Percentiles rank a stretch among this genome's conserved stretches.
These are phyloP conservation scores for Rhamnusium bicolor DNA, from an alignment of 2,888 invertebrate species.

Conservation along the genomic window DNA sequence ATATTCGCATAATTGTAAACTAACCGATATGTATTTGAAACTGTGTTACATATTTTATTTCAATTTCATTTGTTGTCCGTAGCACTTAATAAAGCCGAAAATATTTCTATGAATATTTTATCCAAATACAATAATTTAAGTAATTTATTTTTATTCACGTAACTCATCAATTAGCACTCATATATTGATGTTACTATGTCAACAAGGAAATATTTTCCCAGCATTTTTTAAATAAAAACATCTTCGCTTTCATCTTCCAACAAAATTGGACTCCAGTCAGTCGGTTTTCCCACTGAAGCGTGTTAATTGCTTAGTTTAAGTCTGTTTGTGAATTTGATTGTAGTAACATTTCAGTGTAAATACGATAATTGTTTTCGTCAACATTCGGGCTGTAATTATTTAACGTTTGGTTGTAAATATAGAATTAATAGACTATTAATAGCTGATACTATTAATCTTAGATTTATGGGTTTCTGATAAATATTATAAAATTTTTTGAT, in stretches of 20 bases:
- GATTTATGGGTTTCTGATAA: slow-evolving; percentile 16
- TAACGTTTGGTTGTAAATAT: slow-evolving; percentile 18
- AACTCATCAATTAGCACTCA: slow-evolving; percentile 24
- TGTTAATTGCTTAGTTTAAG: slow-evolving; percentile 28
- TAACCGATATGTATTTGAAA: too few species aligned
- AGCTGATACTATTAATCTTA: slow-evolving; percentile 8
- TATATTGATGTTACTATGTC: slow-evolving; percentile 26
- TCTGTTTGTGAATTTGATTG: slow-evolving; percentile 21
- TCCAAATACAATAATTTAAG: slow-evolving; percentile 27
- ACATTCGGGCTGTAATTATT: slow-evolving; percentile 18
- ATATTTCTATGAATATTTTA: slow-evolving; percentile 19
- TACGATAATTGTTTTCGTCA: slow-evolving; percentile 29
- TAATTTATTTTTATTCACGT: slow-evolving; percentile 34
- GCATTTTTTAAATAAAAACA: slow-evolving; percentile 25
- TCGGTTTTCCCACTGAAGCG: slow-evolving; percentile 34
- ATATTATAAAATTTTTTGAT: not conserved
- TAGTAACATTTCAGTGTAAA: slow-evolving; percentile 30
- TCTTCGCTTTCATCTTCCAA: slow-evolving; percentile 17
- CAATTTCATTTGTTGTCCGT: not conserved
- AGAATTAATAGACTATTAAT: slow-evolving; percentile 28
- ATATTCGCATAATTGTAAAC: too few species aligned
- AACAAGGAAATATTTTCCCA: slow-evolving; percentile 35
- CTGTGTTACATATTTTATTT: not conserved
- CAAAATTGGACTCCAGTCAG: not conserved
- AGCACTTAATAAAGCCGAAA: not conserved